These are phyloP conservation scores for Arothron firmamentum DNA, from an alignment of 2,113 vertebrate species.

Conservation along the genomic window DNA sequence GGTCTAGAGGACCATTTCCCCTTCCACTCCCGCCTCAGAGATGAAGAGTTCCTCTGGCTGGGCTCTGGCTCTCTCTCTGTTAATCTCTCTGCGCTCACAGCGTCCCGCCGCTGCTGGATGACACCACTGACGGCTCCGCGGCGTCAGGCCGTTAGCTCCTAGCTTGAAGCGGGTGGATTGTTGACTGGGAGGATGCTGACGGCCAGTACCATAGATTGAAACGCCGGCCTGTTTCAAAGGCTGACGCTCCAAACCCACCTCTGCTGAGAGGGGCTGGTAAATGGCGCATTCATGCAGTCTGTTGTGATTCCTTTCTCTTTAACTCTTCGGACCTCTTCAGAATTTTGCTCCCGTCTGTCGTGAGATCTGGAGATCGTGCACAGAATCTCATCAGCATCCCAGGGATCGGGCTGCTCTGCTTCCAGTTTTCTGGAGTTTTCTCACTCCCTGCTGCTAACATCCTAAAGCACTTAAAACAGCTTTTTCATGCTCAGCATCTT, in stretches of 20 bases:
- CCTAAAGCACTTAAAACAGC: neutral
- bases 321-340: too few relatives aligned
- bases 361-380: neutral
- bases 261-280: too few relatives aligned
- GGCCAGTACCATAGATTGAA: conserved; percentile 45
- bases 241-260: conserved; percentile 39
- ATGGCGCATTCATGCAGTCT: neutral
- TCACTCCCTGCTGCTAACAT: neutral
- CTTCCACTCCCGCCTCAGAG: conserved; percentile 45
- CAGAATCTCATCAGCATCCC: neutral
- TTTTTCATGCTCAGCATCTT: neutral
- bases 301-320: too few relatives aligned
- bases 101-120: conserved; percentile 22
- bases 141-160: conserved; percentile 22
- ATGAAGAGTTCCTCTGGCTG: conserved; percentile 39
- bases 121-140: conserved; percentile 14
- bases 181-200: conserved; percentile 38
- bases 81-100: conserved; percentile 19
- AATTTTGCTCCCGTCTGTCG: neutral
- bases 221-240: conserved; percentile 46
- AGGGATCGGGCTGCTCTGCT: neutral
- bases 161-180: conserved; percentile 26
- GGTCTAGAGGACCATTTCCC: conserved; percentile 36
- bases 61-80: conserved; percentile 10
- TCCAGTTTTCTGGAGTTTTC: neutral